These are phyloP conservation scores for Peromyscus eremicus DNA, from an alignment of 2,797 vertebrate species.

Conservation along the genomic window DNA sequence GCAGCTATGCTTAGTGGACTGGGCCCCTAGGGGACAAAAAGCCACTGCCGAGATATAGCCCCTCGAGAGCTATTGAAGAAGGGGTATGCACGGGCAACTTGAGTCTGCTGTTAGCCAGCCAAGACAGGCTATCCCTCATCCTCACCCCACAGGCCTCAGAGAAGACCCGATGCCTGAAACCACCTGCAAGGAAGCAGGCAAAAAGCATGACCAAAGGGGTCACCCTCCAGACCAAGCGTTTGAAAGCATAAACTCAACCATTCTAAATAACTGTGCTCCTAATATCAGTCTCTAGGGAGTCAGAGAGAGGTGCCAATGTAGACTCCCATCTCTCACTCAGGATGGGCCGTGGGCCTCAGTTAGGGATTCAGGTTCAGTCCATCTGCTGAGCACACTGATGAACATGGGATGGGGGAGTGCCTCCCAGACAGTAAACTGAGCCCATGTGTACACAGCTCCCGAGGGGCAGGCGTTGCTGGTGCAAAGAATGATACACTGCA, in stretches of 20 bases:
- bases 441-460: too few species aligned
- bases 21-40: background rate
- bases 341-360: background rate
- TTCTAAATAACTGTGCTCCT: background rate
- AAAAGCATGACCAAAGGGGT: background rate
- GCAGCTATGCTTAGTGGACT: too few species aligned
- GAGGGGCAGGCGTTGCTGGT: rapidly evolving
- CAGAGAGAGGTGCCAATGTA: background rate
- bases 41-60: background rate
- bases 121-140: background rate
- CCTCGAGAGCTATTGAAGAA: background rate
- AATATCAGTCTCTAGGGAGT: background rate
- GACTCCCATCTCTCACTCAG: background rate
- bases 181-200: background rate
- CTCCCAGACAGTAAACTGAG: background rate
- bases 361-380: background rate
- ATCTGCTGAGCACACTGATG: background rate
- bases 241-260: background rate
- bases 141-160: background rate
- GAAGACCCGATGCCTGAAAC: background rate
- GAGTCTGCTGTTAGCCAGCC: background rate
- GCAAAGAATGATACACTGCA: background rate
- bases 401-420: background rate
- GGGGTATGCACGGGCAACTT: background rate
- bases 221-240: background rate